Evolutionary conservation across 2,888 invertebrate genomes (phyloP).

Genomic region (Acanthosepion pharaonis): DNA sequence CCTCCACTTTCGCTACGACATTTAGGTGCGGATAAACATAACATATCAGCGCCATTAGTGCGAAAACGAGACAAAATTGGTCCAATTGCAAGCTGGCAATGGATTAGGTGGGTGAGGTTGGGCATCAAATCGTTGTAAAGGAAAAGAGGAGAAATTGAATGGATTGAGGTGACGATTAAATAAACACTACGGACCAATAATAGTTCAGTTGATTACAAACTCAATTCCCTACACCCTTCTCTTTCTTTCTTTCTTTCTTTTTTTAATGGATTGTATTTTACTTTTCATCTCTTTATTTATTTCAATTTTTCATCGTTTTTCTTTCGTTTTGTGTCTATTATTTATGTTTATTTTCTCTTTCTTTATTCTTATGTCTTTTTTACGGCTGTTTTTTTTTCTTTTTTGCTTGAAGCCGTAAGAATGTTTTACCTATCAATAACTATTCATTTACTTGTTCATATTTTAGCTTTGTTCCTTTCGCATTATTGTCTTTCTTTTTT

Average conservation of each 20-base stretch:
- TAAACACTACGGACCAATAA: not conserved
- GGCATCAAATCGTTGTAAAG: not conserved
- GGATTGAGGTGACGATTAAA: not conserved
- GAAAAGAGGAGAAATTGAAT: not conserved
- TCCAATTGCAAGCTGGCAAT: not conserved
- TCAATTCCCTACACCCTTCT: not conserved
- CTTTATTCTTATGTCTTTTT: no score
- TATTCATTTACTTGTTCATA: not conserved
- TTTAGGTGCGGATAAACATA: constrained; percentile 12
- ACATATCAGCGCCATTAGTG: constrained; percentile 33
- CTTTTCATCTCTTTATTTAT: not conserved
- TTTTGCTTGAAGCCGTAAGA: no score
- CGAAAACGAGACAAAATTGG: constrained; percentile 1
- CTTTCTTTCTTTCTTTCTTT: not conserved
- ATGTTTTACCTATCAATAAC: no score
- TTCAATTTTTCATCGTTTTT: not conserved
- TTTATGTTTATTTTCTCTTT: no score
- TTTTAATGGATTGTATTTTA: not conserved
- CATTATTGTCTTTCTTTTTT: not conserved
- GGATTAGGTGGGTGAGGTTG: not conserved
- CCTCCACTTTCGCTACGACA: not conserved
- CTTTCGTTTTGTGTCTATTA: no score
- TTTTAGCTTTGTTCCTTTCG: rapidly evolving
- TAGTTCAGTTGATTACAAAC: not conserved
- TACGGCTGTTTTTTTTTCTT: no score